phyloP scores from a whole-genome alignment of 2,888 invertebrate genomes.

The Limnephilus lunatus region DNA sequence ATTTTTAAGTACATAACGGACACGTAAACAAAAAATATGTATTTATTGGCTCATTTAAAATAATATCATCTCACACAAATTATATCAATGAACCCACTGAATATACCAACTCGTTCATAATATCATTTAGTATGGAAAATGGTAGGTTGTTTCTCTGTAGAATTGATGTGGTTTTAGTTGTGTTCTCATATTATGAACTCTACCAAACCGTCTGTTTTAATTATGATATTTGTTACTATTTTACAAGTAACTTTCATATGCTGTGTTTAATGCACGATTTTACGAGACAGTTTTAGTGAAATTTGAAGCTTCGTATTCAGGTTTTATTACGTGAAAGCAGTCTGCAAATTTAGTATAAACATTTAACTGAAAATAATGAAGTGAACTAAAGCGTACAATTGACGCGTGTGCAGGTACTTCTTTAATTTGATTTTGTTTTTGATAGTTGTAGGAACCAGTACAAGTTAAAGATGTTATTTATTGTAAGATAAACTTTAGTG shows the following conservation, averaged over 20 bases:
- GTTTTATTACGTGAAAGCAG: not conserved
- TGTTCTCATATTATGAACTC: not conserved
- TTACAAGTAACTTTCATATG: not conserved
- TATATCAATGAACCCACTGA: too few species aligned
- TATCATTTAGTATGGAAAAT: not conserved
- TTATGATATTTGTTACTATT: not conserved
- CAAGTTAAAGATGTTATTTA: too few species aligned
- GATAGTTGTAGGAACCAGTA: too few species aligned
- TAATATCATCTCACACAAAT: too few species aligned
- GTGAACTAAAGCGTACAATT: not conserved
- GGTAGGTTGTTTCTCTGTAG: not conserved
- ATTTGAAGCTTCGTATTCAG: not conserved
- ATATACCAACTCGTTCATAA: not conserved
- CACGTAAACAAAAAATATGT: too few species aligned
- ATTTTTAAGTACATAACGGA: too few species aligned
- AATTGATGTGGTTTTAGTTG: not conserved
- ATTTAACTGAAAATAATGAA: not conserved
- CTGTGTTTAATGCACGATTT: not conserved
- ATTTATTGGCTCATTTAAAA: too few species aligned
- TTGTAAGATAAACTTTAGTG: too few species aligned
- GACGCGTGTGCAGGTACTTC: too few species aligned
- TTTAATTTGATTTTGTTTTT: too few species aligned
- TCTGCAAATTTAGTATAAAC: not conserved
- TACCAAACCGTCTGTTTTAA: not conserved
- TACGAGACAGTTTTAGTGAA: not conserved